These are phyloP conservation scores for Vombatus ursinus DNA, from an alignment of 2,113 vertebrate genomes.

Conservation along the genomic window DNA sequence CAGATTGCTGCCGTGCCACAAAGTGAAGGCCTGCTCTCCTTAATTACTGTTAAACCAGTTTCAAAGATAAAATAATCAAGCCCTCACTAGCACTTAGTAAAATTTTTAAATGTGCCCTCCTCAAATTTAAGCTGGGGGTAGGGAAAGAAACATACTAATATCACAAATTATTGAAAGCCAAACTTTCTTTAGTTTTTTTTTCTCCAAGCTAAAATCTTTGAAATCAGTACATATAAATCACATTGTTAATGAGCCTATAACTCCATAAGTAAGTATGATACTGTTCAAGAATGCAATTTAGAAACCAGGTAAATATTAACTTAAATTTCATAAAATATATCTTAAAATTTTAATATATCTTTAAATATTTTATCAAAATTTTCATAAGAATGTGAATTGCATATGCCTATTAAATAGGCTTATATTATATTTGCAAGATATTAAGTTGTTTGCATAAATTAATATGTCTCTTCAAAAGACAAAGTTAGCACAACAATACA, in stretches of 20 bases:
- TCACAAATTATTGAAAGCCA: constrained; percentile 48
- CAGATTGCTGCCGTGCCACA: constrained; percentile 53
- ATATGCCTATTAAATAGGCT: neutral
- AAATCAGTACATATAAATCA: neutral
- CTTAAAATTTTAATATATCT: neutral
- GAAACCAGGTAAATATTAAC: constrained; percentile 23
- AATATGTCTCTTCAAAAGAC: constrained; percentile 12
- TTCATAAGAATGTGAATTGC: neutral
- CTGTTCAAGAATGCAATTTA: neutral
- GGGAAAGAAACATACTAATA: constrained; percentile 23
- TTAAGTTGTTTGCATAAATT: neutral
- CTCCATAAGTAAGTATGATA: neutral
- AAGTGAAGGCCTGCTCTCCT: constrained; percentile 58
- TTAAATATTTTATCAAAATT: constrained; percentile 45
- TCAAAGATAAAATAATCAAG: constrained; percentile 33
- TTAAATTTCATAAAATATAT: constrained; percentile 32
- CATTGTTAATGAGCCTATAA: neutral
- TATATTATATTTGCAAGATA: constrained; percentile 31
- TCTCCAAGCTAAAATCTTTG: neutral
- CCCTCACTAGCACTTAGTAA: constrained; percentile 11
- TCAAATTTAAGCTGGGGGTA: constrained; percentile 14
- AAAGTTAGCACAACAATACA: neutral
- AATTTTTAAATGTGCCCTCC: constrained; percentile 25
- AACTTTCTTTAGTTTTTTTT: constrained; percentile 15
- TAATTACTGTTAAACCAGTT: constrained; percentile 56